phyloP scores from a whole-genome alignment of 2,797 vertebrate genomes.

The Bradypodion ventrale region DNA sequence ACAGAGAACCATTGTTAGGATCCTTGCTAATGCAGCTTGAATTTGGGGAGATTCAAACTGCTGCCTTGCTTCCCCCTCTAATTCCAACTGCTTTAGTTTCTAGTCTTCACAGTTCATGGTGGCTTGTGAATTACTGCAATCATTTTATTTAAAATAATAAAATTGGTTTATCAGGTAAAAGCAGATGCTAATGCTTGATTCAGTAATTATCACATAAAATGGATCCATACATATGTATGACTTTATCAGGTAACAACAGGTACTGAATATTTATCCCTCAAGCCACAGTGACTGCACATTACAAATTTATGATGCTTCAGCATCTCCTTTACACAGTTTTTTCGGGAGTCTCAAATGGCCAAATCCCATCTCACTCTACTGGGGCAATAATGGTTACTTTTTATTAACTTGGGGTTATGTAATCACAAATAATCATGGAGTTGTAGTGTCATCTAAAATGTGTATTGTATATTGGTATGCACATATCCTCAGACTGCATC shows the following conservation, averaged over 20 bases:
- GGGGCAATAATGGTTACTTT: slow-evolving; percentile 40
- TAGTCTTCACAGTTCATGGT: slow-evolving; percentile 29
- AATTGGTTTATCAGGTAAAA: slow-evolving; percentile 73
- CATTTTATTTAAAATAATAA: slow-evolving; percentile 70
- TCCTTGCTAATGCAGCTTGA: neutral
- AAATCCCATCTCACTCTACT: slow-evolving; percentile 57
- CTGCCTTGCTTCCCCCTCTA: neutral
- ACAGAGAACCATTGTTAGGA: neutral
- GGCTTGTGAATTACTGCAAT: slow-evolving; percentile 62
- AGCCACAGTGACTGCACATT: slow-evolving; percentile 67
- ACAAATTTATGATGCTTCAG: slow-evolving; percentile 70
- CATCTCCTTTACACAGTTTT: slow-evolving; percentile 45
- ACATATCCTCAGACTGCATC: slow-evolving; percentile 34
- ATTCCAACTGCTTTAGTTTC: slow-evolving; percentile 48
- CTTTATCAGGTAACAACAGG: slow-evolving; percentile 77
- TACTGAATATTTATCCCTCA: slow-evolving; percentile 75
- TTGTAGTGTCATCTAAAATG: slow-evolving; percentile 18
- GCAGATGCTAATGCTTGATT: slow-evolving; percentile 76
- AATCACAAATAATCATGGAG: slow-evolving; percentile 43
- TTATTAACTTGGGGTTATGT: slow-evolving; percentile 39
- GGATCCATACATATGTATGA: slow-evolving; percentile 73
- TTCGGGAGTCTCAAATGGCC: slow-evolving; percentile 55
- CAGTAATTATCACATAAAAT: slow-evolving; percentile 74
- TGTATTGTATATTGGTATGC: neutral
- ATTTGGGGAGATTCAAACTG: slow-evolving; percentile 29